These are phyloP conservation scores for Melinaea menophilus DNA, from an alignment of 2,888 invertebrate species.

Conservation along the genomic window DNA sequence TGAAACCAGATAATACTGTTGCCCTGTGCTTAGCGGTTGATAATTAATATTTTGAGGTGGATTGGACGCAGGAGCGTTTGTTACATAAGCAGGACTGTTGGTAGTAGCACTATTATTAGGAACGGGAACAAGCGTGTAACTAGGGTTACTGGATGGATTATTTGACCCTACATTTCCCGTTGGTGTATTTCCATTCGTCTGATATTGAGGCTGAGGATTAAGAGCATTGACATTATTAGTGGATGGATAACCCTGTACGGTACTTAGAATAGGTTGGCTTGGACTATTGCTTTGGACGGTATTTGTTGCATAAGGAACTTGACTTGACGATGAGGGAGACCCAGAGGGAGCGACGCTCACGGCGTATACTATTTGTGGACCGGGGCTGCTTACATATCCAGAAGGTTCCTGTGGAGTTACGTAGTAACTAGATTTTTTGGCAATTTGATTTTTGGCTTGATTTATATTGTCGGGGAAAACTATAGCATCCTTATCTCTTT, in stretches of 20 bases:
- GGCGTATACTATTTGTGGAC: slow-evolving; percentile 22
- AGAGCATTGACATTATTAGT: slow-evolving; percentile 8
- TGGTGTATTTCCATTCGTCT: slow-evolving; percentile 4
- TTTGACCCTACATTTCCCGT: slow-evolving; percentile 13
- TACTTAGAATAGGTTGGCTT: slow-evolving; percentile 9
- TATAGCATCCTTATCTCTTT: slow-evolving; percentile 11
- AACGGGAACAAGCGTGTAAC: slow-evolving; percentile 17
- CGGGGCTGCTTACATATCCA: neutral
- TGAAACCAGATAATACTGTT: slow-evolving; percentile 20
- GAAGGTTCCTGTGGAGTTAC: slow-evolving; percentile 8
- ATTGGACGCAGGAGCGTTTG: slow-evolving; percentile 1
- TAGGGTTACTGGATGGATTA: slow-evolving; percentile 12
- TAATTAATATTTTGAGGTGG: slow-evolving; percentile 1
- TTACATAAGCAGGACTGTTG: slow-evolving; percentile 9
- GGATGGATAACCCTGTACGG: slow-evolving; percentile 2
- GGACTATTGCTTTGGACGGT: neutral
- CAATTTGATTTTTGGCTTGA: slow-evolving; percentile 9
- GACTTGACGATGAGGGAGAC: neutral
- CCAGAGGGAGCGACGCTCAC: slow-evolving; percentile 16
- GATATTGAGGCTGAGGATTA: slow-evolving; percentile 8
- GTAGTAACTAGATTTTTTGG: slow-evolving; percentile 6
- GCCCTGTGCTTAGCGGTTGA: slow-evolving; percentile 6
- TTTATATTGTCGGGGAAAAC: slow-evolving; percentile 13
- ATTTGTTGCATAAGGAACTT: slow-evolving; percentile 1
- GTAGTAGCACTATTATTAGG: slow-evolving; percentile 11